Evolutionary conservation across 2,888 invertebrate genomes (phyloP).

Genomic region (Nyleta sp.): DNA sequence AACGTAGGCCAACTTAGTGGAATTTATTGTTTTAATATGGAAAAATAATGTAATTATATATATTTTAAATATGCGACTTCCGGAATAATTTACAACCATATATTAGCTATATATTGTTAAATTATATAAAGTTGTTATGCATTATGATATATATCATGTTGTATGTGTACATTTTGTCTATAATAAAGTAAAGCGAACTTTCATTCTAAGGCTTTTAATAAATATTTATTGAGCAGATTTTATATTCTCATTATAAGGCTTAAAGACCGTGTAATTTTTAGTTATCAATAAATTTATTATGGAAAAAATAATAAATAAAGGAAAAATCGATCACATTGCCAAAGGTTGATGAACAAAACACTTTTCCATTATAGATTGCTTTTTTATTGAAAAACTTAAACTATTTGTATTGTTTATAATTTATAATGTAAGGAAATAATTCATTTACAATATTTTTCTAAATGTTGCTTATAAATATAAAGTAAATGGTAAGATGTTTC

Average conservation of each 20-base stretch:
- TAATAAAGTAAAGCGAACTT: constrained; percentile 36
- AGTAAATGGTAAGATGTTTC: constrained; percentile 18
- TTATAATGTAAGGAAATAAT: constrained; percentile 31
- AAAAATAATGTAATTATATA: constrained; percentile 32
- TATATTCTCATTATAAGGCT: no score
- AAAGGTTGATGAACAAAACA: no score
- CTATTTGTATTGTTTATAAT: constrained; percentile 6
- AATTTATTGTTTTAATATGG: no score
- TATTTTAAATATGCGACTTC: constrained; percentile 56
- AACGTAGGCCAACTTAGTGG: no score
- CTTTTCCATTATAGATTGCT: no score
- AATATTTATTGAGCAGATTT: no score
- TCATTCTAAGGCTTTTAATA: constrained; percentile 23
- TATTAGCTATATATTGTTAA: constrained; percentile 43
- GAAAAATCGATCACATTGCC: no score
- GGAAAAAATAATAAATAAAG: no score
- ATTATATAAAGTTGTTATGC: constrained; percentile 34
- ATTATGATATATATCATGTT: constrained; percentile 42
- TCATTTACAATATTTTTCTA: constrained; percentile 8
- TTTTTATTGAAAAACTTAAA: constrained; percentile 34
- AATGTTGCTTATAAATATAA: constrained; percentile 1
- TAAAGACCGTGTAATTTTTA: no score
- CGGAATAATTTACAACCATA: constrained; percentile 35
- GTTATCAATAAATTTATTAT: no score
- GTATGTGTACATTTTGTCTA: constrained; percentile 48